Conservation (phyloP, 1,140 invertebrate species). For the Bombus vancouverensis region DNA sequence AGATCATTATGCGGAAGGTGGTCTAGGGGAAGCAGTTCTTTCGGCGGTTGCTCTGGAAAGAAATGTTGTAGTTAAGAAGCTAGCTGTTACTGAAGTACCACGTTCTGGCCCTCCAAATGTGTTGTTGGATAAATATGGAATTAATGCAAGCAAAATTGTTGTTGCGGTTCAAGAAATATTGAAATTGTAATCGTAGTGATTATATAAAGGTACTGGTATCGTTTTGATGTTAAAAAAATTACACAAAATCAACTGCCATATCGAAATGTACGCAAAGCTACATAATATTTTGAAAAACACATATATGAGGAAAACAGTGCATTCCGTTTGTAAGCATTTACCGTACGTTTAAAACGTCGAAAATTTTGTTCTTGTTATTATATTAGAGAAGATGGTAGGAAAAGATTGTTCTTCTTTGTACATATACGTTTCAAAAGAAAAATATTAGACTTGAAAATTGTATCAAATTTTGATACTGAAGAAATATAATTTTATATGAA, state of each 20-base stretch:
- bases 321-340: constrained; percentile 21
- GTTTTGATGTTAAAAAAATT: not conserved
- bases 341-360: constrained; percentile 1
- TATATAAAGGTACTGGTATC: not conserved
- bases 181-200: constrained; percentile 80
- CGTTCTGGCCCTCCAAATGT: constrained; percentile 94
- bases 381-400: not conserved
- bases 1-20: constrained; percentile 98
- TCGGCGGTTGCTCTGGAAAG: constrained; percentile 89
- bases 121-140: constrained; percentile 94
- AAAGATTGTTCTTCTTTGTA: constrained; percentile 2
- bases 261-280: constrained; percentile 4
- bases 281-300: not conserved
- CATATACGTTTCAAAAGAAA: constrained; percentile 5
- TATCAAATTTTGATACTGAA: constrained; percentile 13
- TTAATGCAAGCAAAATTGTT: constrained; percentile 91
- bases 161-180: constrained; percentile 87
- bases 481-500: constrained; percentile 34
- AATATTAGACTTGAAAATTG: constrained; percentile 1
- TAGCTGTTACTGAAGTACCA: constrained; percentile 94
- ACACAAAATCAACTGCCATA: constrained; percentile 36
- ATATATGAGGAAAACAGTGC: constrained; percentile 6
- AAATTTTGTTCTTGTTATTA: not conserved
- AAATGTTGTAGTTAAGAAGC: constrained; percentile 90
- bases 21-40: constrained; percentile 96